Percentiles rank a stretch among this genome's conserved stretches.
These are phyloP conservation scores for Trogon melanurus DNA, from an alignment of 2,113 vertebrate genomes.

Conservation along the genomic window DNA sequence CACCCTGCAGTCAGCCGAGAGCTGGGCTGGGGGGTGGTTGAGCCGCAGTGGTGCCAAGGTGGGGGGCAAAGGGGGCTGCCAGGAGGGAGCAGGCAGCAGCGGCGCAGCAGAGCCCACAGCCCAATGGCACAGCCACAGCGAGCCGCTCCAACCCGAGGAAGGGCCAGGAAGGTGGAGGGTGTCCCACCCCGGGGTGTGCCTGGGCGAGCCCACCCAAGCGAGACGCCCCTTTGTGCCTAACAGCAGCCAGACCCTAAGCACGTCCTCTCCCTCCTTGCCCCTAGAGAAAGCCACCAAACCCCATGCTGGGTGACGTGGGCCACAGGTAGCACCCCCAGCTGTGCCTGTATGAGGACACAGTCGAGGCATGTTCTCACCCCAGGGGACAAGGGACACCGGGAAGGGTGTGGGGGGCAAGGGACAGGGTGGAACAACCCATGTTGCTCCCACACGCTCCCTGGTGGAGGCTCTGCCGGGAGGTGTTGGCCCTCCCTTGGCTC, in stretches of 20 bases:
- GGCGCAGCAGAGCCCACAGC: background rate
- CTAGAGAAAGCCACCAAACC: background rate
- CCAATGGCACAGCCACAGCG: background rate
- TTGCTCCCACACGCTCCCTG: background rate
- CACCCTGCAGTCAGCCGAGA: accelerated
- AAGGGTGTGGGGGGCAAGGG: background rate
- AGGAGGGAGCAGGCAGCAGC: background rate
- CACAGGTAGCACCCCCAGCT: accelerated
- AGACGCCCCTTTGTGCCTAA: background rate
- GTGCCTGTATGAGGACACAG: accelerated
- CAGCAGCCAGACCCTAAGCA: background rate
- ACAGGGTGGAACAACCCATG: background rate
- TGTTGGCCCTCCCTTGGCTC: background rate
- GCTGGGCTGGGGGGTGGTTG: background rate
- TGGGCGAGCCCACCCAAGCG: accelerated
- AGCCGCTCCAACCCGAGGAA: accelerated
- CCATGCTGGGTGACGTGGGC: accelerated
- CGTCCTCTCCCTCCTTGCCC: too few species aligned
- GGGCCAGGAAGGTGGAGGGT: background rate
- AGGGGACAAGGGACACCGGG: background rate
- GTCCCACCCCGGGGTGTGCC: accelerated
- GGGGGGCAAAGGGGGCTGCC: background rate
- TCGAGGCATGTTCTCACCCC: background rate
- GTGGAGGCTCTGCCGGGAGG: background rate
- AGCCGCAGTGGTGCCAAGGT: background rate